Conservation (phyloP, 2,888 invertebrate genomes). For the Tromatobia lineatoria region DNA sequence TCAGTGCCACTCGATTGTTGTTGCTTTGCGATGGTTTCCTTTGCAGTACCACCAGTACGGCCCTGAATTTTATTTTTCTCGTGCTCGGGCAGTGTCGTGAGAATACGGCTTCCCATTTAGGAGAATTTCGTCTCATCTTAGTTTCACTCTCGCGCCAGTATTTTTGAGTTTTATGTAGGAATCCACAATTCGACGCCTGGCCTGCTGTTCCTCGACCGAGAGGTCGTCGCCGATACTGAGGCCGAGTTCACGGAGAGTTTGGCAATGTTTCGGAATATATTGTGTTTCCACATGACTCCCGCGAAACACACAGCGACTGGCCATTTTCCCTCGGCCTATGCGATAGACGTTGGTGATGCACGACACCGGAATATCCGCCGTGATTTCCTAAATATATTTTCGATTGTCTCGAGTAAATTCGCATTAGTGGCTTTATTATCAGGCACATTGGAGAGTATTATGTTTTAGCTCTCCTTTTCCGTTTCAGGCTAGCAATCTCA, state of each 20-base stretch:
- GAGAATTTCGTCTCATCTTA: no score
- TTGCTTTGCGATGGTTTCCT: no score
- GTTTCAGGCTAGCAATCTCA: background rate
- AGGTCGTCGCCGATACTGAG: conserved; percentile 1
- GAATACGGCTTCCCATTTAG: no score
- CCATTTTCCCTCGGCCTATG: background rate
- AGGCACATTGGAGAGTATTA: background rate
- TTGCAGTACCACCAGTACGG: no score
- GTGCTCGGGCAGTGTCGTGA: no score
- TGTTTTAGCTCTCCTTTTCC: background rate
- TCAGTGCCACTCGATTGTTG: no score
- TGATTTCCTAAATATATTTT: background rate
- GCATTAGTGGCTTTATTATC: background rate
- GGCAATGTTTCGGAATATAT: background rate
- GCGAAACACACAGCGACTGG: background rate
- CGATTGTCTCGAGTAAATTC: background rate
- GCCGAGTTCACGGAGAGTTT: background rate
- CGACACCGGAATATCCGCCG: background rate
- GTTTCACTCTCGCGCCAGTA: no score
- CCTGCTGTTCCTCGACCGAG: background rate
- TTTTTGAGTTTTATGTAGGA: no score
- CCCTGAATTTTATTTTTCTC: no score
- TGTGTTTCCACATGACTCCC: conserved; percentile 3
- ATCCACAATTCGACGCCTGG: no score
- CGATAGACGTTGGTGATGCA: background rate